Evolutionary conservation across 1,140 invertebrate genomes (phyloP).

Genomic region (Drosophila novamexicana): DNA sequence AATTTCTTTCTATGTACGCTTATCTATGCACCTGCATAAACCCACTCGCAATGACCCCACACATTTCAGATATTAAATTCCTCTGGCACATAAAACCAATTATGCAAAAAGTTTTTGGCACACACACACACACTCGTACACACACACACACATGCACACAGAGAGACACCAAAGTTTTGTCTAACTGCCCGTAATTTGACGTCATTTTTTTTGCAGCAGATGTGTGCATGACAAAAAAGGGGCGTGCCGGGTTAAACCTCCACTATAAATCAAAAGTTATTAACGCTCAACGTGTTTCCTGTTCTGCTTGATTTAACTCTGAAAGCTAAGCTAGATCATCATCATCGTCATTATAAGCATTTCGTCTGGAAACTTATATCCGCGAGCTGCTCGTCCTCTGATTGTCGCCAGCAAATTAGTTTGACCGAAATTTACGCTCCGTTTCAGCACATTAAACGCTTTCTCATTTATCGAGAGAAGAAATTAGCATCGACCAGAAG

Average conservation of each 20-base stretch:
- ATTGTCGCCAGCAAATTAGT: conserved; percentile 62
- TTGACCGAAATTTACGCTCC: conserved; percentile 50
- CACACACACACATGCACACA: background rate
- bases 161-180: conserved; percentile 51
- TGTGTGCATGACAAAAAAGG: conserved; percentile 15
- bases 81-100: conserved; percentile 47
- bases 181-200: conserved; percentile 64
- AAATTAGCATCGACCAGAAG: conserved; percentile 34
- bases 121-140: background rate
- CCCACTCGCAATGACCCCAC: conserved; percentile 15
- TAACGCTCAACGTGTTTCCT: conserved; percentile 65
- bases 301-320: conserved; percentile 53
- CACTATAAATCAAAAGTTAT: conserved; percentile 75
- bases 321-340: conserved; percentile 37
- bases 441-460: conserved; percentile 54
- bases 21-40: conserved; percentile 10
- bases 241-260: conserved; percentile 28
- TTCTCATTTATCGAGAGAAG: conserved; percentile 41
- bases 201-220: conserved; percentile 36
- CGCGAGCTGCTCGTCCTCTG: background rate
- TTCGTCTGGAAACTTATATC: background rate
- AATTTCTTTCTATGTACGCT: background rate
- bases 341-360: conserved; percentile 31
- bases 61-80: conserved; percentile 43
- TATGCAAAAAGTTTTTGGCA: conserved; percentile 53